Evolutionary conservation across 2,797 vertebrate genomes (phyloP), one percentile per base, ranked within the genome.

Genomic region (Mustela erminea): DNA sequence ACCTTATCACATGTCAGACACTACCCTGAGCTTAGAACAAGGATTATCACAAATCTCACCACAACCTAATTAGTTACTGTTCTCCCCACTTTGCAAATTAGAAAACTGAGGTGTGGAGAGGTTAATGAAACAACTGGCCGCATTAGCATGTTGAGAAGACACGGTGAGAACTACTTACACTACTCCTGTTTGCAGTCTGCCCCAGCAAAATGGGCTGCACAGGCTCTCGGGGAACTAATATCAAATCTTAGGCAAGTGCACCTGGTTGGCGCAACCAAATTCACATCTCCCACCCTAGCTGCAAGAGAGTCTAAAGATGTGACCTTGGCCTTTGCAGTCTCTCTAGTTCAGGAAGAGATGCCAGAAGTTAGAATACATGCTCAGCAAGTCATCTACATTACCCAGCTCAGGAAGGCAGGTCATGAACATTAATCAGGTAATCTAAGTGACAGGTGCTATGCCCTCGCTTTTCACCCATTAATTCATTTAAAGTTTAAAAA

Each of bases 251-350:
- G 68, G 35, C 46, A 54, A 70, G 43, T 68, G 54, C 11, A 29
- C 93, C 70, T 66, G 43, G 43, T 75, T 54, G 8, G 23, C 75
- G 56, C 18, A 43, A 43, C 32, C 70, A 77, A 68, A 89, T 68
- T 83, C 56, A 75, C 41, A 74, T 49, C 29, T 81, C 38, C 35
- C 78, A 52, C 20, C 10, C 38, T 94, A 90, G 85, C 82, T 97
- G 66, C 93, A 96, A 95, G 58, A 27, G 66, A 92, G 38, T 82
- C 85, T 64, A 38, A 38, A 93, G 83, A 83, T 91, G 49, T 62
- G 41, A 62, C 35, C 89, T 66, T 15, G 46, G 18, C 35, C 56
- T 80, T 89, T 41, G 4, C 32, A 54, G 14, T 18, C 74, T 81
- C 49, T 72, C 9, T 49, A 9, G 1, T 60, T 64, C 29, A 43